These are phyloP conservation scores for Gymnoscopelus braueri DNA, from an alignment of 2,797 vertebrate species.

Conservation along the genomic window DNA sequence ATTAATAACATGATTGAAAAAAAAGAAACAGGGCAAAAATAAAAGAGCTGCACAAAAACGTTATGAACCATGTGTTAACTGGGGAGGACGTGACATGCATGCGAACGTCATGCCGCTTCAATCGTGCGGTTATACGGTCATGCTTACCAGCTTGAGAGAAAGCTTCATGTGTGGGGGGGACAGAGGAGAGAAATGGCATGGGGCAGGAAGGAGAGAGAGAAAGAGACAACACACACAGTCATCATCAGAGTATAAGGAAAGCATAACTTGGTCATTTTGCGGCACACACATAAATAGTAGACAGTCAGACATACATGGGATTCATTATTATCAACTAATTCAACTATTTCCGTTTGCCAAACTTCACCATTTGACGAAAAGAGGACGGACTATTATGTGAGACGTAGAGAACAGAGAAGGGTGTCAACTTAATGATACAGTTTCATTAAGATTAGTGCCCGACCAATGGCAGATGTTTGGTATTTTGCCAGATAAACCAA, in stretches of 20 bases:
- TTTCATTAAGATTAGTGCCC: too few relatives aligned
- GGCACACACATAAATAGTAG: slow-evolving; percentile 19
- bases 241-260: slow-evolving; percentile 75
- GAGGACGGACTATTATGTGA: slow-evolving; percentile 20
- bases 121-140: slow-evolving; percentile 73
- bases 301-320: slow-evolving; percentile 2
- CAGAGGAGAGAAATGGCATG: slow-evolving; percentile 66
- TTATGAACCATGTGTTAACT: slow-evolving; percentile 71
- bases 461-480: too few relatives aligned
- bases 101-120: slow-evolving; percentile 75
- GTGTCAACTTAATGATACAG: too few relatives aligned
- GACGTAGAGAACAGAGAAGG: too few relatives aligned
- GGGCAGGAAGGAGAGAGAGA: slow-evolving; percentile 70
- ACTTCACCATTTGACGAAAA: slow-evolving; percentile 70
- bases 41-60: slow-evolving; percentile 40
- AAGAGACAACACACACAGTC: slow-evolving; percentile 79
- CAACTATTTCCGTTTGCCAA: slow-evolving; percentile 45
- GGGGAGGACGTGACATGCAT: slow-evolving; percentile 71
- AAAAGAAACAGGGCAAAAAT: slow-evolving; percentile 49
- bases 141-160: slow-evolving; percentile 91
- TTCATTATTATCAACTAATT: slow-evolving; percentile 13
- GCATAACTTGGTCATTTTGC: slow-evolving; percentile 48
- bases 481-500: too few relatives aligned
- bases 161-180: slow-evolving; percentile 78
- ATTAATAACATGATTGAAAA: slow-evolving; percentile 43